Base-by-base conservation (phyloP, 2,888 invertebrate species). In the Eupithecia pulchellata region DNA sequence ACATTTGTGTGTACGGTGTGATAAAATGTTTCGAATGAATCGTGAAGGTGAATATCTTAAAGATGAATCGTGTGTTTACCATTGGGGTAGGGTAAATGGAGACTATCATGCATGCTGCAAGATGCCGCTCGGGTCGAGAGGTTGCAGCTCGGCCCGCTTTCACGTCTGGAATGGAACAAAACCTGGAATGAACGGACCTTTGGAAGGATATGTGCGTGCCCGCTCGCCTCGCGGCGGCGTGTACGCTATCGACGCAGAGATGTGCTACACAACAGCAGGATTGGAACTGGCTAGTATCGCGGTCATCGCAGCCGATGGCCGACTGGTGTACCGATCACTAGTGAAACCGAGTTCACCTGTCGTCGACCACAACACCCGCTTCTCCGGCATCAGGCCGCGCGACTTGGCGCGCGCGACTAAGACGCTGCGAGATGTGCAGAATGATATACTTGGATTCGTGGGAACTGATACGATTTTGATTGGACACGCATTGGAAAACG, bases 401-500 rank as follows among this genome's bases (percentile, higher is more conserved):
- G 92, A 94, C 91, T 85, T 94, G 89, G 91, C 90, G 89, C 91
- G 92, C 87, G 96, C 96, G 81, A 95, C 95, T 32, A 97, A 97
- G 90, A 96, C 95, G 66, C 91, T 98, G 63, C 88, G 93, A 76
- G 96, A 98, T 84, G 98, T 98, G 63, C 99, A 99, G 87, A 96
- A 96, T 71, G 98, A 98, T 81, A 94, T 99, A 71, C 95, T 98
- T 84, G 95, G 96, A 76, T 96, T 98, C 76, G 95, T 99, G 74
- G 95, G 95, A 73, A 96, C 96, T 9, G 96, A 98, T 73, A 98
- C 99, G 6, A 97, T 99, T 69, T 94, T 99, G 5, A 96, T 99
- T 73, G 99, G 99, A 0, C 99, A 99, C 90, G 98, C 97, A 27
- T 93, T 99, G 77, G 99, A 99, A 82, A 98, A 98, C 86, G 99